phyloP scores from a whole-genome alignment of 1,140 invertebrate species.

The Belonocnema kinseyi region DNA sequence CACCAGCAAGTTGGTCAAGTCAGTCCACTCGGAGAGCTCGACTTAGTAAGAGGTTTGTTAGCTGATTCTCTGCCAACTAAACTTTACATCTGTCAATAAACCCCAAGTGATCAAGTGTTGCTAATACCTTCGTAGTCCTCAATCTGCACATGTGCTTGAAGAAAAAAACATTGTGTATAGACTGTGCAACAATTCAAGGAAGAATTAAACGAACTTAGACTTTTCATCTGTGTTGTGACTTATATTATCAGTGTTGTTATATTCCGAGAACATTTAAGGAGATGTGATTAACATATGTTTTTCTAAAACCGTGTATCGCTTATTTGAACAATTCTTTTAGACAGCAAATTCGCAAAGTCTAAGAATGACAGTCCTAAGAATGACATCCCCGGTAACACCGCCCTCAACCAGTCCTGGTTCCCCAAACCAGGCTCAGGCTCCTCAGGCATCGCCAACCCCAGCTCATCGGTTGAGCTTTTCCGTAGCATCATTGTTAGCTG shows the following conservation, averaged over 20 bases:
- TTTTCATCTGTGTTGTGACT: background rate
- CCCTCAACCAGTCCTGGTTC: constrained; percentile 65
- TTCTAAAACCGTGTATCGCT: too few species aligned
- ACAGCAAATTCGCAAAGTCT: background rate
- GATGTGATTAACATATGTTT: background rate
- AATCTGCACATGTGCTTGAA: too few species aligned
- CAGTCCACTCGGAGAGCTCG: constrained; percentile 72
- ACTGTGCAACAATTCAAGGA: background rate
- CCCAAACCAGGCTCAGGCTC: constrained; percentile 58
- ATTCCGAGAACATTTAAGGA: background rate
- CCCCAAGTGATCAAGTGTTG: background rate
- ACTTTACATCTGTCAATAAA: constrained; percentile 17
- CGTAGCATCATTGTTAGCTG: constrained; percentile 73
- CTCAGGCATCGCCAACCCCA: constrained; percentile 53
- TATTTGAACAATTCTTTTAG: background rate
- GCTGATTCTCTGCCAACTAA: constrained; percentile 1
- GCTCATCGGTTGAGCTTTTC: constrained; percentile 74
- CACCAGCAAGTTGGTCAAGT: constrained; percentile 54
- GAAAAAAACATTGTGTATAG: too few species aligned
- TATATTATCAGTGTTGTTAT: background rate
- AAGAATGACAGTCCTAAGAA: constrained; percentile 72
- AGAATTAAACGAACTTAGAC: background rate
- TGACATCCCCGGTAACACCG: constrained; percentile 69
- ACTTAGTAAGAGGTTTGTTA: constrained; percentile 55
- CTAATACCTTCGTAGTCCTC: background rate